Evolutionary conservation across 2,797 vertebrate species (phyloP).

Genomic region (Triplophysa bombifrons): DNA sequence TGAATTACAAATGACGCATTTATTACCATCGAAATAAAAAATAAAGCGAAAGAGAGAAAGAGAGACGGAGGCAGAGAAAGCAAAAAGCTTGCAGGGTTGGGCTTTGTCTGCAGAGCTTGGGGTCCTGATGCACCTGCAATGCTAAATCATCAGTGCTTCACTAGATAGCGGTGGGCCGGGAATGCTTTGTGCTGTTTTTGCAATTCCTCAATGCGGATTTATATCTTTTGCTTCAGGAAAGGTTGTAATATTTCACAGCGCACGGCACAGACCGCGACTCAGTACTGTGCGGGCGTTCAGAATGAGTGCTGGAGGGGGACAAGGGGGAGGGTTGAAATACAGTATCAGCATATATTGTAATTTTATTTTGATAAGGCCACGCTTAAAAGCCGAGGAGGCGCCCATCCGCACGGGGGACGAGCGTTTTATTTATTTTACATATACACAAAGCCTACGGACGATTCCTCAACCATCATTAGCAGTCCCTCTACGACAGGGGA

Average conservation of each 20-base stretch:
- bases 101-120: slow-evolving; percentile 61
- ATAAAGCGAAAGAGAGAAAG: slow-evolving; percentile 16
- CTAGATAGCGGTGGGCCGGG: slow-evolving; percentile 76
- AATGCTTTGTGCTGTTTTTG: slow-evolving; percentile 87
- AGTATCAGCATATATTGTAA: slow-evolving; percentile 86
- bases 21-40: slow-evolving; percentile 60
- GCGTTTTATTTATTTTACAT: slow-evolving; percentile 74
- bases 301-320: slow-evolving; percentile 58
- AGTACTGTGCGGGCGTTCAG: slow-evolving; percentile 67
- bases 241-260: slow-evolving; percentile 84
- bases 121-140: slow-evolving; percentile 79
- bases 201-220: slow-evolving; percentile 85
- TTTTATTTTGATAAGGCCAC: slow-evolving; percentile 85
- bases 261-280: slow-evolving; percentile 64
- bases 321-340: slow-evolving; percentile 70
- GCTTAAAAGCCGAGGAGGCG: slow-evolving; percentile 71
- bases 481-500: slow-evolving; percentile 66
- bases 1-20: slow-evolving; percentile 74
- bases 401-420: slow-evolving; percentile 65
- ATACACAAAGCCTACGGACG: slow-evolving; percentile 65
- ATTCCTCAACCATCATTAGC: slow-evolving; percentile 73
- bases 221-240: slow-evolving; percentile 86
- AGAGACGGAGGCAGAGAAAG: slow-evolving; percentile 44
- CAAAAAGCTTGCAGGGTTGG: slow-evolving; percentile 53
- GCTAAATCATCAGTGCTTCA: slow-evolving; percentile 80